Evolutionary conservation across 1,140 invertebrate species (phyloP), one percentile per base, ranked within the genome.

Genomic region (Ganaspis sp.): DNA sequence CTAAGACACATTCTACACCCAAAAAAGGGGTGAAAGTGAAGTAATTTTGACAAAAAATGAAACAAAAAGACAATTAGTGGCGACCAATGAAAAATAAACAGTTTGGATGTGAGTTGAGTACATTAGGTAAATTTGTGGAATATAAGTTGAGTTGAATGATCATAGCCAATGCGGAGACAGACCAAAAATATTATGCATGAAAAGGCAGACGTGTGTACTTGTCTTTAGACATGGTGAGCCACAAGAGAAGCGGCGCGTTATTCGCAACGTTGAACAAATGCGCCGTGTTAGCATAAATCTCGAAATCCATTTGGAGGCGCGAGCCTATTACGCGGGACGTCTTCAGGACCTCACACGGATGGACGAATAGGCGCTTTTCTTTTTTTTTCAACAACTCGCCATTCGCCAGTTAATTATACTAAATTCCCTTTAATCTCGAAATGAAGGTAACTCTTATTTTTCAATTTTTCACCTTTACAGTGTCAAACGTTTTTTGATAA

Each of bases 271-370:
- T 84, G 78, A 89, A 90, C 85, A 90, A 91, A 91, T 90, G 89
- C 87, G 81, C 78, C 89, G 88, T 89, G 89, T 90, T 91, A 87
- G 86, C 88, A 91, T 91, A 91, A 91, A 91, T 91, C 90, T 91
- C 85, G 83, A 90, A 91, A 91, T 91, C 87, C 90, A 90, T 91
- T 91, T 91, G 85, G 83, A 89, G 86, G 84, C 87, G 86, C 87
- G 87, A 90, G 87, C 85, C 89, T 90, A 89, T 90, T 91, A 88
- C 88, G 79, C 83, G 78, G 80, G 82, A 86, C 80, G 80, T 75
- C 76, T 81, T 83, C 75, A 77, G 58, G 78, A 81, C 81, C 79
- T 77, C 80, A 40, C 53, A 78, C 72, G 78, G 26, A 79, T 78
- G 81, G 76, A 78, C 81, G 77, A 75, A 76, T 74, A 73, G 75